These are phyloP conservation scores for Rissa tridactyla DNA, from an alignment of 2,113 vertebrate genomes.

Conservation along the genomic window DNA sequence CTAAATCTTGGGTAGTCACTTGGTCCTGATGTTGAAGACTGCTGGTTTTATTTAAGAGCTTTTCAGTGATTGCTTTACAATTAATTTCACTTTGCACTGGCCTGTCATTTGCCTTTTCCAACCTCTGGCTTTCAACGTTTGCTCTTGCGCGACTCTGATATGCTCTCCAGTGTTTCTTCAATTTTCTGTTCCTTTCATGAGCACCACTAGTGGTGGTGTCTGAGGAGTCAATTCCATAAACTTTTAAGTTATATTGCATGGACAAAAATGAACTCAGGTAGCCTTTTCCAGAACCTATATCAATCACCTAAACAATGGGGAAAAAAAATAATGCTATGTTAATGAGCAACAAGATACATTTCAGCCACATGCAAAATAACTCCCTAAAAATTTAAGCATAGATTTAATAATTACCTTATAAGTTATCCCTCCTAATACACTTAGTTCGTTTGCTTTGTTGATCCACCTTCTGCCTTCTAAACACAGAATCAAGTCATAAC, in stretches of 20 bases:
- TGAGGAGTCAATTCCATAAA: slow-evolving; percentile 96
- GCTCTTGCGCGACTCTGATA: slow-evolving; percentile 74
- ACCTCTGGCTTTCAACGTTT: slow-evolving; percentile 8
- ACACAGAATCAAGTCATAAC: neutral
- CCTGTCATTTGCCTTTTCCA: slow-evolving; percentile 40
- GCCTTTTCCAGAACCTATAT: slow-evolving; percentile 96
- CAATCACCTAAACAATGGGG: slow-evolving; percentile 82
- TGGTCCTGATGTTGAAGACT: slow-evolving; percentile 26
- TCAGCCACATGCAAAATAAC: neutral
- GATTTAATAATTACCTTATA: neutral
- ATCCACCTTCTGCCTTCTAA: neutral
- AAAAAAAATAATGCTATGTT: neutral
- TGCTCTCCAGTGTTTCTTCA: slow-evolving; percentile 89
- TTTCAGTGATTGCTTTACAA: slow-evolving; percentile 13
- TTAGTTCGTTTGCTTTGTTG: neutral
- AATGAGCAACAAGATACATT: neutral
- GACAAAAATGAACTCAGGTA: slow-evolving; percentile 96
- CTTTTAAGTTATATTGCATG: slow-evolving; percentile 86
- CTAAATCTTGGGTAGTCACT: neutral
- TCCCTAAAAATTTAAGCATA: neutral
- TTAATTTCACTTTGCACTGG: slow-evolving; percentile 36
- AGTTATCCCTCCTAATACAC: neutral
- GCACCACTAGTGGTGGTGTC: slow-evolving; percentile 89
- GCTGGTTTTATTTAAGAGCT: neutral
- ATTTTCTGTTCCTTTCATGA: slow-evolving; percentile 91